Evolutionary conservation across 2,113 vertebrate species (phyloP), one percentile per base, ranked within the genome.

Genomic region (Amphiprion percula): DNA sequence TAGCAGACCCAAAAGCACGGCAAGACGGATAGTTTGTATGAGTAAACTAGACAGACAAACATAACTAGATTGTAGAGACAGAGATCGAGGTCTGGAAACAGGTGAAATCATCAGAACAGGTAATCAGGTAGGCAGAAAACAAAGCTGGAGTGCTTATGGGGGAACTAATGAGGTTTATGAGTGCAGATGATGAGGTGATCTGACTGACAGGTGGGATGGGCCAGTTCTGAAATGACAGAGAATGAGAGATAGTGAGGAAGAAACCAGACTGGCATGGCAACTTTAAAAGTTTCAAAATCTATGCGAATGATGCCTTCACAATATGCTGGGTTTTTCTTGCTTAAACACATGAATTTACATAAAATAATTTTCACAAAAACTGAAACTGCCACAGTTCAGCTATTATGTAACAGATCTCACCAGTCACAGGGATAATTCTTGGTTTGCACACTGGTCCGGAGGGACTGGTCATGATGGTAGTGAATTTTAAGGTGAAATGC

Each of bases 141-240:
- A 44, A 12, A 15, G 11, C 4, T 44, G 12, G 41, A 44, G 41
- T 10, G 39, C 39, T 41, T 41, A 46, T 6, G 49, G 26, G 16
- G 50, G n/a, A 64, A 50, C 39, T 26, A 26, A 56, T 15, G 11
- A 44, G 41, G 52, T 10, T 17, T 55, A 23, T 23, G 59, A 58
- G 46, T 37, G 66, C 39, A 50, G 21, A 47, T 60, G 46, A 77
- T 68, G 28, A 56, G 30, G 30, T 56, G 26, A 56, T 75, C 53
- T 21, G 33, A 64, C 41, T 44, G 41, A 33, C 63, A 55, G 50
- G 39, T 70, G 37, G 33, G 49, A 55, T 15, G n/a, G 52, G 21
- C 8, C 30, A 46, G 14, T 68, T 54, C 37, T 56, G 41, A 78
- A 63, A 56, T 59, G 33, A 54, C 47, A 63, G 5, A 33, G 33